Conservation (phyloP, 2,888 invertebrate species). For the Cactoblastis cactorum region DNA sequence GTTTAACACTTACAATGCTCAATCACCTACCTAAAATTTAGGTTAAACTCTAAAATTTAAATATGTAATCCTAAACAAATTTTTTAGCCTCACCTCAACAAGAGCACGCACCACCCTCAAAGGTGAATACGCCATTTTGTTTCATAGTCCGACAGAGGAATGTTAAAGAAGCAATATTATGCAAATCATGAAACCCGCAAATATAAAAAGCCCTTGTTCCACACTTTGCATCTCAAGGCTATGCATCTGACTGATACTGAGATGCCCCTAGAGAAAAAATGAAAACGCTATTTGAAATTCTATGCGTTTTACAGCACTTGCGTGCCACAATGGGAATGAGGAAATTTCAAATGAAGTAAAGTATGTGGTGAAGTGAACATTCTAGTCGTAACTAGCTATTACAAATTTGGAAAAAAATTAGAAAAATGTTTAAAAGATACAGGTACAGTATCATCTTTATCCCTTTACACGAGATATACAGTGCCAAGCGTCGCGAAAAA, state of each 20-base stretch:
- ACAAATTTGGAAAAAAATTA: not conserved
- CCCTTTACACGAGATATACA: too few species aligned
- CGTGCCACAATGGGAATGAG: slow-evolving; percentile 29
- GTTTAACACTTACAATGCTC: too few species aligned
- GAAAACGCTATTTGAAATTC: slow-evolving; percentile 74
- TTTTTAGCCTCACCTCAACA: slow-evolving; percentile 3
- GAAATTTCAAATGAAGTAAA: slow-evolving; percentile 12
- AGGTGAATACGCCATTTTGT: slow-evolving; percentile 48
- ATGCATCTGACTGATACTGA: slow-evolving; percentile 71
- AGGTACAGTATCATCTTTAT: too few species aligned
- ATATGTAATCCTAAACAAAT: not conserved
- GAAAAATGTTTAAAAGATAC: not conserved
- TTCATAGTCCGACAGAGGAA: slow-evolving; percentile 59
- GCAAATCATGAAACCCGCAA: slow-evolving; percentile 75
- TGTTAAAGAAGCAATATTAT: slow-evolving; percentile 79
- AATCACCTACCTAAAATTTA: too few species aligned
- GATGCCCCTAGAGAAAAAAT: slow-evolving; percentile 73
- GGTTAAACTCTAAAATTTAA: too few species aligned
- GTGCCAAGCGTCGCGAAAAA: too few species aligned
- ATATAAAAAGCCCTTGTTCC: slow-evolving; percentile 74
- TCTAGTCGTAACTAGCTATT: not conserved
- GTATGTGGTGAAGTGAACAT: slow-evolving; percentile 2
- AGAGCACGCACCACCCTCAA: slow-evolving; percentile 20
- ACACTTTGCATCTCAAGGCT: slow-evolving; percentile 78
- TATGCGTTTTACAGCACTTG: slow-evolving; percentile 66